Percentiles rank a stretch among this genome's conserved stretches.
phyloP scores from a whole-genome alignment of 2,797 vertebrate species.

The Peromyscus melanophrys region DNA sequence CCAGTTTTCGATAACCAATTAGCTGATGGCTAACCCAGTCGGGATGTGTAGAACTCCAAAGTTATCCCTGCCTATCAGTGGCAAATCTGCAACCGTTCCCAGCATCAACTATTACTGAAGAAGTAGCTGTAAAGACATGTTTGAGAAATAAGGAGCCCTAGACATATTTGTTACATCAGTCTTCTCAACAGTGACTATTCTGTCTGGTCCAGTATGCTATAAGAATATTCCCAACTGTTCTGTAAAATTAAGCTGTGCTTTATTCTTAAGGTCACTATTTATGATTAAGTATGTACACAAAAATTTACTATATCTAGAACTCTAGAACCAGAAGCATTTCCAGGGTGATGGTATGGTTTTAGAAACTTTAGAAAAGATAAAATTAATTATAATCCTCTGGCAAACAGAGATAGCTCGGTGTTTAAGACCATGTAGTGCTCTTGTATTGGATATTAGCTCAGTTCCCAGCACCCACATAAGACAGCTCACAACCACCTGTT shows the following conservation, averaged over 20 bases:
- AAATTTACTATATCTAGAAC: not conserved
- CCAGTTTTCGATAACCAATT: not conserved
- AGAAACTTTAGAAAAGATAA: not conserved
- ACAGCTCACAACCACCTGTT: not conserved
- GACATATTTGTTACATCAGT: not conserved
- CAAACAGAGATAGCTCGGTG: not conserved
- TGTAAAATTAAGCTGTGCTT: not conserved
- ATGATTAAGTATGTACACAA: not conserved
- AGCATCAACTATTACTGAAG: not conserved
- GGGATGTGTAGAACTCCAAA: not conserved
- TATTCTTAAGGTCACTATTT: not conserved
- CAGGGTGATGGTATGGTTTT: not conserved
- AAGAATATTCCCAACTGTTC: not conserved
- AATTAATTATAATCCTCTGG: not conserved
- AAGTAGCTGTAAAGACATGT: not conserved
- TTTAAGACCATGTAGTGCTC: not conserved
- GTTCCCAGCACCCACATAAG: not conserved
- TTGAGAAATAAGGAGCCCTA: not conserved
- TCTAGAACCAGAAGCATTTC: not conserved
- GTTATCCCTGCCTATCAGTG: not conserved
- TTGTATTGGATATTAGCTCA: not conserved
- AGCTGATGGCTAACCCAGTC: not conserved
- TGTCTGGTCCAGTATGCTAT: no score
- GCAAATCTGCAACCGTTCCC: not conserved
- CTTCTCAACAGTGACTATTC: no score